Base-by-base conservation (phyloP, 2,888 invertebrate genomes). In the Amiota minor region DNA sequence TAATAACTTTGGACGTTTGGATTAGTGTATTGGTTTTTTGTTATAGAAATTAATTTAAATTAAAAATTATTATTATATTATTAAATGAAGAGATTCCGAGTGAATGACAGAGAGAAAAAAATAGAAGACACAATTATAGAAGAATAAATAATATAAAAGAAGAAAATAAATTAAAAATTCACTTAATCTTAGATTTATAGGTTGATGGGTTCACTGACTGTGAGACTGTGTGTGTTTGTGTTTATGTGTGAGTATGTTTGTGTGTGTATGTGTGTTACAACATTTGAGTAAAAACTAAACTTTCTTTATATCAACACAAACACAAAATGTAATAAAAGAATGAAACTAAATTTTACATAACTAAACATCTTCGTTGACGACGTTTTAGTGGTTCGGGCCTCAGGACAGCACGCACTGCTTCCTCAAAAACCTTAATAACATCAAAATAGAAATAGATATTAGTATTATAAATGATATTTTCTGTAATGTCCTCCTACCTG, bases 381-480 rank as follows among this genome's bases (percentile, higher is more conserved):
- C 96, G 94, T 91, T 97, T 97, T 88, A 96, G 95, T 75, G 98
- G 98, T 91, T 98, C 98, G 71, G 99, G 99, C 92, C 97, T 93
- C 87, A 99, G 92, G 79, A 99, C 99, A 74, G 98, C 97, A 83
- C 99, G 93, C 53, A 99, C 99, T 47, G 99, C 98, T 92, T 99
- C 99, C 88, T 99, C 98, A 91, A 99, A 99, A 74, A 99, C 99
- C 96, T 97, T 91, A 35, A 35, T 4, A 70, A 16, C 70, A 67
- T n/a, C 64, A 61, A n/a, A n/a, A 56, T 18, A 59, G 11, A 73
- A 49, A 73, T 71, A 23, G 65, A 75, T 6, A 6, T 35, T 35
- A 8, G 6, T 35, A 6, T 35, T 35, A 35, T 35, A 35, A 35
- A 35, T 35, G 35, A 0, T 35, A 35, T 35, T 35, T 23, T 1